These are phyloP conservation scores for Columba guinea DNA, from an alignment of 2,797 vertebrate genomes.

Conservation along the genomic window DNA sequence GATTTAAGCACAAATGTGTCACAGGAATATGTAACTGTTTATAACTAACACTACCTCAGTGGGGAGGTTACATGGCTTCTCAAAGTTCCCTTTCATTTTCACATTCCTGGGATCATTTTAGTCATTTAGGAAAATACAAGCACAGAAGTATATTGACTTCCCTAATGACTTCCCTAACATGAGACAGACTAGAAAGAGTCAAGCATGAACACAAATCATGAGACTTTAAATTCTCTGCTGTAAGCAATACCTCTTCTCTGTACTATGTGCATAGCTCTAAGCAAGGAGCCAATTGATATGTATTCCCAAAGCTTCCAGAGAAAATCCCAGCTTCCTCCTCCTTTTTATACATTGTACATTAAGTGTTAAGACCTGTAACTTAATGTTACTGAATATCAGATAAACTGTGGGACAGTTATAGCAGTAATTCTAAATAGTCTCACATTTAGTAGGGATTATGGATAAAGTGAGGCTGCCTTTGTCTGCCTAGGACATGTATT, in stretches of 20 bases:
- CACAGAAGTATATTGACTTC: not conserved
- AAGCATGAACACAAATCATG: not conserved
- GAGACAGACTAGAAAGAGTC: not conserved
- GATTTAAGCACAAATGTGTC: not conserved
- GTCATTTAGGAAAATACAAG: not conserved
- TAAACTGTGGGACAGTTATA: not conserved
- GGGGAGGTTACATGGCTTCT: not conserved
- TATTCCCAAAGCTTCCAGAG: not conserved
- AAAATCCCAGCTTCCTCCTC: not conserved
- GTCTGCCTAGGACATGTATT: not conserved
- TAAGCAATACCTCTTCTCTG: not conserved
- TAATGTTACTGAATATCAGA: not conserved
- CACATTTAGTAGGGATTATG: not conserved
- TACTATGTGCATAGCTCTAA: not conserved
- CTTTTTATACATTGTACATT: not conserved
- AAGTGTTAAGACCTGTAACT: not conserved
- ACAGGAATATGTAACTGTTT: not conserved
- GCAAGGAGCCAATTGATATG: not conserved
- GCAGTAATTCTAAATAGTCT: not conserved
- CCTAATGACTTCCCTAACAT: not conserved
- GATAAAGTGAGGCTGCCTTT: not conserved
- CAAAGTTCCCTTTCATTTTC: constrained; percentile 24
- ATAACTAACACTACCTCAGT: not conserved
- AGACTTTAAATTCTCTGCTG: not conserved
- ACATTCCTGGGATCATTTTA: not conserved